These are phyloP conservation scores for Brachyopa scutellaris DNA, from an alignment of 2,888 invertebrate genomes.

Conservation along the genomic window DNA sequence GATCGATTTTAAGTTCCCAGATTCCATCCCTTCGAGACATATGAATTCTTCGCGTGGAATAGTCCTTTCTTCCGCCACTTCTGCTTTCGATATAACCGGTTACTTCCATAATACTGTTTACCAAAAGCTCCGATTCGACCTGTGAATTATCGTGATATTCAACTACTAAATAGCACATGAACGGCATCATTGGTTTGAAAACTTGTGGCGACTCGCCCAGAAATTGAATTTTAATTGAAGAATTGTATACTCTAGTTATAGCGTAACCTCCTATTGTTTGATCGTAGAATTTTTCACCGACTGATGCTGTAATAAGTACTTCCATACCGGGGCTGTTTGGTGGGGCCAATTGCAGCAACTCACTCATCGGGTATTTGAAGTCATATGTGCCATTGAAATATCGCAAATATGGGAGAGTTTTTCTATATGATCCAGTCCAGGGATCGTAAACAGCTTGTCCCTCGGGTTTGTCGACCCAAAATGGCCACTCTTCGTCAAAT, in stretches of 20 bases:
- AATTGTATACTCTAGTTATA: conserved; percentile 93
- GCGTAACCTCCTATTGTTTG: conserved; percentile 93
- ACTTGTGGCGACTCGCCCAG: conserved; percentile 95
- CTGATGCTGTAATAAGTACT: conserved; percentile 91
- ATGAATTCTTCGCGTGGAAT: conserved; percentile 85
- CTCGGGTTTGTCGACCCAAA: conserved; percentile 89
- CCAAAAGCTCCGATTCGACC: conserved; percentile 85
- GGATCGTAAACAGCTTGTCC: conserved; percentile 81
- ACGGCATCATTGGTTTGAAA: conserved; percentile 97
- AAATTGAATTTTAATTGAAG: conserved; percentile 91
- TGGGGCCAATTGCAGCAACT: conserved; percentile 85
- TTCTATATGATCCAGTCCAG: conserved; percentile 82
- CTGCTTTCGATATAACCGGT: conserved; percentile 85
- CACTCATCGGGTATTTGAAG: conserved; percentile 93
- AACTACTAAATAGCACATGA: conserved; percentile 92
- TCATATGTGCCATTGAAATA: conserved; percentile 94
- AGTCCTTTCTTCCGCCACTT: conserved; percentile 85
- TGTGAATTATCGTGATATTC: conserved; percentile 96
- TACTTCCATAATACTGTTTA: conserved; percentile 87
- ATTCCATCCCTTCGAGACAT: conserved; percentile 88
- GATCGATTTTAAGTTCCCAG: conserved; percentile 92
- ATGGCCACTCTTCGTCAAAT: conserved; percentile 91
- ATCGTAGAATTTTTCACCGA: conserved; percentile 93
- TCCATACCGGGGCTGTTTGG: conserved; percentile 86
- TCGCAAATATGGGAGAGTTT: conserved; percentile 87